Percentiles rank a stretch among this genome's conserved stretches.
phyloP scores from a whole-genome alignment of 2,113 vertebrate species.

The Perca schrenkii region DNA sequence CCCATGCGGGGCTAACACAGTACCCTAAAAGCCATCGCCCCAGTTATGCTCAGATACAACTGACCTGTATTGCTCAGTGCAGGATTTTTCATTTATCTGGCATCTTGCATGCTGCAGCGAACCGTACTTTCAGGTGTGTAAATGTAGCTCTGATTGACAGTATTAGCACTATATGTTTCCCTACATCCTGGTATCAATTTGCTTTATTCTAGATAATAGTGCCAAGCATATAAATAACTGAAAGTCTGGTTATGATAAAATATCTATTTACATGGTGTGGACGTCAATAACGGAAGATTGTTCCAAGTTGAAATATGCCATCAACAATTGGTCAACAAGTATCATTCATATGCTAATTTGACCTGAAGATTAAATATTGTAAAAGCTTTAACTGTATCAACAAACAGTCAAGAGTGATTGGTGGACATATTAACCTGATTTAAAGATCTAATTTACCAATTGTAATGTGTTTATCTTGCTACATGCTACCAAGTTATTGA shows the following conservation, averaged over 20 bases:
- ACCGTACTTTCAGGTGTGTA: not conserved
- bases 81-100: conserved; percentile 1
- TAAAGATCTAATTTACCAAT: conserved; percentile 25
- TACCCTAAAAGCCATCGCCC: conserved; percentile 1
- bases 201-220: not conserved
- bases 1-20: not conserved
- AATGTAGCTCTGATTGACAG: conserved; percentile 2
- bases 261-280: not conserved
- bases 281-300: not conserved
- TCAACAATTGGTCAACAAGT: not conserved
- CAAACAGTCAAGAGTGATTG: conserved; percentile 4
- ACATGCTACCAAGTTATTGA: conserved; percentile 12
- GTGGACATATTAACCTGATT: not conserved
- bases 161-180: not conserved
- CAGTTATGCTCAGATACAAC: conserved; percentile 8
- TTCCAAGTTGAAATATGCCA: not conserved
- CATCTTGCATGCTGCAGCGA: conserved; percentile 7
- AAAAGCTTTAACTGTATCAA: not conserved
- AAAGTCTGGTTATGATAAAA: not conserved
- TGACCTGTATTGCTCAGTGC: conserved; percentile 15
- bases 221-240: not conserved
- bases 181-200: not conserved
- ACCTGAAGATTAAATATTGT: not conserved
- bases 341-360: not conserved
- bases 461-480: conserved; percentile 28